A percentile compares a stretch with the other conserved stretches of the same genome.
These are phyloP conservation scores for Agonum fuliginosum DNA, from an alignment of 2,888 invertebrate genomes.

Conservation along the genomic window DNA sequence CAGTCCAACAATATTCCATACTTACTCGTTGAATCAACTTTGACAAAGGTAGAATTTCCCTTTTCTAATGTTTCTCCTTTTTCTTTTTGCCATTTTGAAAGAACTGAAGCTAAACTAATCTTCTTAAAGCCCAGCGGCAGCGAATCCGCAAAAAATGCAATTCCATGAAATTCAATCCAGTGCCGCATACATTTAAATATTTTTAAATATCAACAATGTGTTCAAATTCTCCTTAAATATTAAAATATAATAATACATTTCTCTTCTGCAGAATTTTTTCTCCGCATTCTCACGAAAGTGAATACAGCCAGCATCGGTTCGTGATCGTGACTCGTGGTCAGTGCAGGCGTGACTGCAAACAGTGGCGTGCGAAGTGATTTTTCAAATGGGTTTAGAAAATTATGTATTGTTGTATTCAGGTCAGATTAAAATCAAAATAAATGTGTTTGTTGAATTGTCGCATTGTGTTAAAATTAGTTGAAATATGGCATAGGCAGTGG, in stretches of 20 bases:
- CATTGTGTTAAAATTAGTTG: slow-evolving; percentile 8
- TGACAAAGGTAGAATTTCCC: background rate
- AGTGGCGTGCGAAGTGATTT: slow-evolving; percentile 12
- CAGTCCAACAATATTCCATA: too few species aligned
- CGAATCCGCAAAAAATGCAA: background rate
- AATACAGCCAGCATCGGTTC: slow-evolving; percentile 40
- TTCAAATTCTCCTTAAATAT: slow-evolving; percentile 29
- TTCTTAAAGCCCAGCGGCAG: background rate
- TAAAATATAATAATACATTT: slow-evolving; percentile 37
- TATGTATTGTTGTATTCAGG: background rate
- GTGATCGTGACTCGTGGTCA: slow-evolving; percentile 41
- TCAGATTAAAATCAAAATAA: slow-evolving; percentile 12
- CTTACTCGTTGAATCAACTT: too few species aligned
- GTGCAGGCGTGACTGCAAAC: slow-evolving; percentile 9
- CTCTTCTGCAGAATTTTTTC: slow-evolving; percentile 7
- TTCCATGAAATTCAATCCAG: slow-evolving; percentile 24
- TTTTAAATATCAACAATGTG: slow-evolving; percentile 16
- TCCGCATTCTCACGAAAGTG: slow-evolving; percentile 51
- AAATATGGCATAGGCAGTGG: too few species aligned
- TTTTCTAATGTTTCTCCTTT: background rate
- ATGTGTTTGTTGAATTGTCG: background rate
- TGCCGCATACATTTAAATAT: slow-evolving; percentile 36
- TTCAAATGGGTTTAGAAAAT: background rate
- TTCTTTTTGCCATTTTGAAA: background rate
- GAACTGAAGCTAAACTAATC: background rate